Percentiles rank a stretch among this genome's conserved stretches.
These are phyloP conservation scores for Siphonodentalium dalli DNA, from an alignment of 2,888 invertebrate species.

Conservation along the genomic window DNA sequence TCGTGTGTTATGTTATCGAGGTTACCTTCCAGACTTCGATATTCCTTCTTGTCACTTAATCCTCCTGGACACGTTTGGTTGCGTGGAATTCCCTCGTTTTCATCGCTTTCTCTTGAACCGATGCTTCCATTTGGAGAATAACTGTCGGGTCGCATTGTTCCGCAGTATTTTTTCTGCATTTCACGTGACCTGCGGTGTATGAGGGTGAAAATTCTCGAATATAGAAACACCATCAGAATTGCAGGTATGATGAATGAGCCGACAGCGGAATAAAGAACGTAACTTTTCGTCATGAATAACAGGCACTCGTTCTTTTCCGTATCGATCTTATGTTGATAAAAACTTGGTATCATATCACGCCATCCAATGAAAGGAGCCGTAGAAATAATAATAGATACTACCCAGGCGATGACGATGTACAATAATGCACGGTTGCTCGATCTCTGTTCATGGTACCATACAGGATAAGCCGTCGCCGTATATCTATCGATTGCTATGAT, in stretches of 20 bases:
- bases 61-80: too few relatives aligned
- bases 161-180: constrained; percentile 38
- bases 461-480: constrained; percentile 64
- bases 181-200: constrained; percentile 51
- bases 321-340: constrained; percentile 41
- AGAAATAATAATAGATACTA: constrained; percentile 61
- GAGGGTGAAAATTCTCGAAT: constrained; percentile 61
- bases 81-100: too few relatives aligned
- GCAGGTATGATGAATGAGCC: constrained; percentile 64
- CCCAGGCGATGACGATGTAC: constrained; percentile 63
- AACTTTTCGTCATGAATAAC: constrained; percentile 59
- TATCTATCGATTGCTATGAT: constrained; percentile 65
- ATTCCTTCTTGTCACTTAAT: too few relatives aligned
- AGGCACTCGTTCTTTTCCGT: constrained; percentile 56
- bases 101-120: too few relatives aligned
- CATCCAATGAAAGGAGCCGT: constrained; percentile 63
- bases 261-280: constrained; percentile 63
- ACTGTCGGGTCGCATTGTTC: too few relatives aligned
- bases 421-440: constrained; percentile 55
- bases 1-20: too few relatives aligned
- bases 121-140: too few relatives aligned
- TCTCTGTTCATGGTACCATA: constrained; percentile 63
- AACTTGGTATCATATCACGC: constrained; percentile 51
- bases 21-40: too few relatives aligned
- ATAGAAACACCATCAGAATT: constrained; percentile 60